Evolutionary conservation across 2,113 vertebrate species (phyloP), one percentile per base, ranked within the genome.

Genomic region (Enhydra lutris): DNA sequence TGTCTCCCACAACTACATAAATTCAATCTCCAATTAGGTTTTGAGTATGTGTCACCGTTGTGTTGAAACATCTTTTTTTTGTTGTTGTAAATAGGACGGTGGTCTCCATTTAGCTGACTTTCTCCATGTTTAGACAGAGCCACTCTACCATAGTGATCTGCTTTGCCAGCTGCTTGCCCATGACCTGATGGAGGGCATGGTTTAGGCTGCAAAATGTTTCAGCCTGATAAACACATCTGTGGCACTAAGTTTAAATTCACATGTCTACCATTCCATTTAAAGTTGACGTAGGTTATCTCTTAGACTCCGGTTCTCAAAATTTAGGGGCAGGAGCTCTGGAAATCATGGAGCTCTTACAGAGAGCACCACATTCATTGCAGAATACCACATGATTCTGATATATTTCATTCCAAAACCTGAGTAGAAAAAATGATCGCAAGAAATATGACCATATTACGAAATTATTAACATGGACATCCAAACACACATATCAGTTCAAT

Each of bases 281-380:
- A 91, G 59, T 85, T 45, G 83, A 94, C 29, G 69, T 45, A 74
- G 59, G 23, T 92, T 90, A 88, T 91, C 85, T 93, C 67, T 90
- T 81, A 63, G 57, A 59, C 13, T 23, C 59, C 29, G 18, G 11
- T 84, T 96, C 50, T 93, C 89, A 84, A 91, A 91, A 65, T 36
- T 23, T 69, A 94, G 81, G 57, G 36, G 52, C 84, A 94, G 67
- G 47, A 61, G 67, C 36, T 95, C 84, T 97, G 96, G 89, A 95
- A 96, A 93, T 90, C n/a, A 31, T 42, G 34, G 24, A 73, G 12
- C 7, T 85, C 12, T 87, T 82, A 84, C 20, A 67, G 85, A 96
- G 81, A 89, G 91, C 4, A 50, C 26, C 12, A 50, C 24, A 65
- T 21, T 96, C 47, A n/a, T 15, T 45, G 45, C 31, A 89, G 73